Evolutionary conservation across 2,797 vertebrate genomes (phyloP).

Genomic region (Schizopygopsis pylzovi): DNA sequence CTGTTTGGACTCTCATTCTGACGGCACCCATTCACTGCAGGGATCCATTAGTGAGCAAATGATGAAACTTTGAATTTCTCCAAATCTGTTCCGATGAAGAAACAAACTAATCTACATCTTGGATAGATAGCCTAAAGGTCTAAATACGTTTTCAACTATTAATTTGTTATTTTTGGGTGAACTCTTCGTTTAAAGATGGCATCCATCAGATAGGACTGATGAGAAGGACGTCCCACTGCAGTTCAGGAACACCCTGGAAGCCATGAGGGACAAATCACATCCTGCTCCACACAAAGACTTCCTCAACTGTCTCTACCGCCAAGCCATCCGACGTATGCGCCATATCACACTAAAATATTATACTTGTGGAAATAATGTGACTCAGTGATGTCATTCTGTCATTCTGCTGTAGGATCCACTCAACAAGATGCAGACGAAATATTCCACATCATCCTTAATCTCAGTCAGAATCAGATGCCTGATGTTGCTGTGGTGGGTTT

Average conservation of each 20-base stretch:
- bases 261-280: slow-evolving; percentile 63
- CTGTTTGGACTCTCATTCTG: neutral
- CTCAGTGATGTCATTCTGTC: neutral
- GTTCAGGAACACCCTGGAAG: slow-evolving; percentile 66
- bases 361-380: neutral
- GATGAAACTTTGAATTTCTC: neutral
- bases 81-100: neutral
- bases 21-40: neutral
- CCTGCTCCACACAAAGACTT: slow-evolving; percentile 63
- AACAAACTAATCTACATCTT: neutral
- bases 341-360: neutral
- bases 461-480: slow-evolving; percentile 71
- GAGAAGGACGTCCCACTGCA: slow-evolving; percentile 63
- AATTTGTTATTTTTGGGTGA: neutral
- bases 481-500: slow-evolving; percentile 69
- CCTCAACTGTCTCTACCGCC: slow-evolving; percentile 73
- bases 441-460: slow-evolving; percentile 75
- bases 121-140: neutral
- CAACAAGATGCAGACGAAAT: slow-evolving; percentile 80
- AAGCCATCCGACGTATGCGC: slow-evolving; percentile 64
- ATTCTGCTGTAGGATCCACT: slow-evolving; percentile 58
- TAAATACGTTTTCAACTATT: neutral
- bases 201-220: neutral
- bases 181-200: slow-evolving; percentile 67
- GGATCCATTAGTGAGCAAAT: neutral